Percentiles rank a stretch among this genome's conserved stretches.
Conservation (phyloP, 2,113 vertebrate genomes). For the Rynchops niger region DNA sequence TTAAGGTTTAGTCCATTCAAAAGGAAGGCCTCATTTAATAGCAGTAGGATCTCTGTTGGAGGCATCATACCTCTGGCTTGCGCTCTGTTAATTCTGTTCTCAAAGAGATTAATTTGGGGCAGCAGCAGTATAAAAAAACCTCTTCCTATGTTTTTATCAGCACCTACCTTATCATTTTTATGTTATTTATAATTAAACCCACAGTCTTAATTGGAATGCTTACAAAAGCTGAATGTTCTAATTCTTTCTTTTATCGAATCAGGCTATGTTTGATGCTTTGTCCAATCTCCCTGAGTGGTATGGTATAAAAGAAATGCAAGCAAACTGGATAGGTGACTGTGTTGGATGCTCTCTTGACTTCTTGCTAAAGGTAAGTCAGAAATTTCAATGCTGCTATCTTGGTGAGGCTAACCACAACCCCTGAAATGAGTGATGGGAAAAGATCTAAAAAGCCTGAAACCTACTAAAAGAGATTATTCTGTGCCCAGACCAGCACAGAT, state of each 20-base stretch:
- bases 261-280: constrained; percentile 89
- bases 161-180: not conserved
- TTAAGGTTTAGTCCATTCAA: not conserved
- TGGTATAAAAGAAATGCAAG: constrained; percentile 96
- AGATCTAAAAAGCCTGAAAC: not conserved
- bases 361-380: constrained; percentile 83
- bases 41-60: not conserved
- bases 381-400: not conserved
- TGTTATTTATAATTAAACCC: not conserved
- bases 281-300: constrained; percentile 93
- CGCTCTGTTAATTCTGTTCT: not conserved
- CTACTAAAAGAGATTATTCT: not conserved
- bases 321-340: constrained; percentile 97
- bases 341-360: constrained; percentile 90
- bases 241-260: not conserved
- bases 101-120: not conserved
- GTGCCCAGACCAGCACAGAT: not conserved
- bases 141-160: not conserved
- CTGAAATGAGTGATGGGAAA: not conserved
- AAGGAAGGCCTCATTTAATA: not conserved
- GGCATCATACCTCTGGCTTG: not conserved
- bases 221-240: not conserved
- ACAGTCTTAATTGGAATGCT: not conserved
- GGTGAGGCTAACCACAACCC: not conserved
- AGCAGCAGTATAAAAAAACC: not conserved